phyloP scores from a whole-genome alignment of 2,113 vertebrate genomes.

The Sinocyclocheilus anshuiensis region DNA sequence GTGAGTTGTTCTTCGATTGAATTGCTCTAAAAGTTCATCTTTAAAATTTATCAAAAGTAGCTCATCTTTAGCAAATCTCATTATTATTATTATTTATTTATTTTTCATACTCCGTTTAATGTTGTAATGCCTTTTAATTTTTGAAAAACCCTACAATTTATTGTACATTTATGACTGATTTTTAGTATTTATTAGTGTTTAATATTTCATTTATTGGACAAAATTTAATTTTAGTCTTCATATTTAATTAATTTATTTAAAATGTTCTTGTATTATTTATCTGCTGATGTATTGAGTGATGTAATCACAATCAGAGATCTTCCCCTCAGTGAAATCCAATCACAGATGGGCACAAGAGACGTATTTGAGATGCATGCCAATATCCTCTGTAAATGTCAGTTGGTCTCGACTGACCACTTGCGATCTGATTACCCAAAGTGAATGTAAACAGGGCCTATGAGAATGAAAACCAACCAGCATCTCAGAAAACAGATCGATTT shows the following conservation, averaged over 20 bases:
- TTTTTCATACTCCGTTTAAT: not conserved
- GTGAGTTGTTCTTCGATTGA: not conserved
- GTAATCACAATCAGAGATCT: not conserved
- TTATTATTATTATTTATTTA: too few species aligned
- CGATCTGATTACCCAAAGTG: not conserved
- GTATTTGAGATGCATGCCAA: not conserved
- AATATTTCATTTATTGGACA: not conserved
- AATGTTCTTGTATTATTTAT: not conserved
- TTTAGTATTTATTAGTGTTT: not conserved
- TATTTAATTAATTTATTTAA: not conserved
- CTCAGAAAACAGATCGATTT: not conserved
- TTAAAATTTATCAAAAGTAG: not conserved
- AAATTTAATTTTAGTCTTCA: not conserved
- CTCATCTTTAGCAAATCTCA: too few species aligned
- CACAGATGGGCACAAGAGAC: not conserved
- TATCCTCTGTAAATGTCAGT: slow-evolving; percentile 2
- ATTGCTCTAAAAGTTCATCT: not conserved
- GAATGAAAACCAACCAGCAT: not conserved
- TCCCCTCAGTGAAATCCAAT: slow-evolving; percentile 5
- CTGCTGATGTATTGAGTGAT: not conserved
- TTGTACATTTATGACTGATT: not conserved
- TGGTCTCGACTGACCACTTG: not conserved
- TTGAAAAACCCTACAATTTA: not conserved
- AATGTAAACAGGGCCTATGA: not conserved
- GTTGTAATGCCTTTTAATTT: not conserved